Conservation (phyloP, 2,888 invertebrate genomes). For the Athetis lepigone region DNA sequence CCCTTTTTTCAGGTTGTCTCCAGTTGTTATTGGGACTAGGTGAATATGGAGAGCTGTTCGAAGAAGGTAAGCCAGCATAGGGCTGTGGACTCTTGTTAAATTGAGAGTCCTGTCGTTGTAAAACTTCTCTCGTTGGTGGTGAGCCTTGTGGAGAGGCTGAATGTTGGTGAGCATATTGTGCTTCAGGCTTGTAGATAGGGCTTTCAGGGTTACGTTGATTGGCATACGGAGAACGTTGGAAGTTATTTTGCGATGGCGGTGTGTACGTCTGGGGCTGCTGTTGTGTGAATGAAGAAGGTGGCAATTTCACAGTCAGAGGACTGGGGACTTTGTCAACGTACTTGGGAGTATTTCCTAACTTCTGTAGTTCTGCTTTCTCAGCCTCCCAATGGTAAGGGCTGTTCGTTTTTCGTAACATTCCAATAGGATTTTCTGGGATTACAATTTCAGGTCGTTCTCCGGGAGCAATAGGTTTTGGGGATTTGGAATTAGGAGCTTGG, state of each 20-base stretch:
- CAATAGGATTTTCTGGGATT: conserved; percentile 93
- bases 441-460: conserved; percentile 94
- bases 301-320: conserved; percentile 86
- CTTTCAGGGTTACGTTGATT: conserved; percentile 83
- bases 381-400: conserved; percentile 92
- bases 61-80: conserved; percentile 80
- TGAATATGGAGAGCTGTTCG: conserved; percentile 80
- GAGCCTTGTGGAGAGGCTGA: conserved; percentile 80
- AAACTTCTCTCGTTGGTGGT: conserved; percentile 82
- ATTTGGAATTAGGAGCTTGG: conserved; percentile 84
- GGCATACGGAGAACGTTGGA: conserved; percentile 66
- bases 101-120: conserved; percentile 88
- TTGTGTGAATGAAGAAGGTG: conserved; percentile 81
- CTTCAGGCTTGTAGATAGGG: conserved; percentile 87
- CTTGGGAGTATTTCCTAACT: conserved; percentile 86
- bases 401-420: conserved; percentile 92
- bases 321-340: conserved; percentile 86
- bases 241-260: conserved; percentile 76
- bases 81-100: conserved; percentile 89
- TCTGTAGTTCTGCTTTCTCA: conserved; percentile 90
- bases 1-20: conserved; percentile 86
- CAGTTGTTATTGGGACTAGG: conserved; percentile 86
- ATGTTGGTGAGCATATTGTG: conserved; percentile 84
- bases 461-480: conserved; percentile 88
- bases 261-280: conserved; percentile 84